These are phyloP conservation scores for Parnassius mnemosyne DNA, from an alignment of 2,888 invertebrate genomes.

Conservation along the genomic window DNA sequence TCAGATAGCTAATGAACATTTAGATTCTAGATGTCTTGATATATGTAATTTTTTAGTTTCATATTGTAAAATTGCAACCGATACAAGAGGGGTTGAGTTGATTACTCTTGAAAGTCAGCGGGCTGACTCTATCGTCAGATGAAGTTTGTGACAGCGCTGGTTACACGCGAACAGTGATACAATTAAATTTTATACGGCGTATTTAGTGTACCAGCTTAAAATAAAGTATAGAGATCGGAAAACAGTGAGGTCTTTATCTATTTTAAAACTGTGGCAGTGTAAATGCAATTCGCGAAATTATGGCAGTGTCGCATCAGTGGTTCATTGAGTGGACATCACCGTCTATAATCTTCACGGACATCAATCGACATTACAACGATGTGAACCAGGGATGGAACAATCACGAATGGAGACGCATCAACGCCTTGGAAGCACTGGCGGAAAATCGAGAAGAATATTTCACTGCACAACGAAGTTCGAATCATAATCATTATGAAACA, in stretches of 20 bases:
- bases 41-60: too few species aligned
- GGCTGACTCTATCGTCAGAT: constrained; percentile 16
- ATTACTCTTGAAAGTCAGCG: constrained; percentile 14
- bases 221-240: background rate
- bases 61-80: constrained; percentile 7
- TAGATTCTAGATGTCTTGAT: too few species aligned
- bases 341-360: constrained; percentile 56
- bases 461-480: too few species aligned
- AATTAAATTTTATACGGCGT: background rate
- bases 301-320: constrained; percentile 77
- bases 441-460: constrained; percentile 2
- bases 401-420: constrained; percentile 25
- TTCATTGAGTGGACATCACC: constrained; percentile 71
- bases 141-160: constrained; percentile 9
- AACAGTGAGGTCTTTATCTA: background rate
- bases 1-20: too few species aligned
- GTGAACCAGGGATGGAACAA: constrained; percentile 51
- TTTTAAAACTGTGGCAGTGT: constrained; percentile 10
- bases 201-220: background rate
- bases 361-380: constrained; percentile 53
- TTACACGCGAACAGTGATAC: constrained; percentile 10
- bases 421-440: constrained; percentile 16
- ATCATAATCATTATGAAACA: constrained; percentile 2
- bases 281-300: constrained; percentile 34
- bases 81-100: constrained; percentile 18